phyloP scores from a whole-genome alignment of 2,797 vertebrate species.

The Anas bahamensis region DNA sequence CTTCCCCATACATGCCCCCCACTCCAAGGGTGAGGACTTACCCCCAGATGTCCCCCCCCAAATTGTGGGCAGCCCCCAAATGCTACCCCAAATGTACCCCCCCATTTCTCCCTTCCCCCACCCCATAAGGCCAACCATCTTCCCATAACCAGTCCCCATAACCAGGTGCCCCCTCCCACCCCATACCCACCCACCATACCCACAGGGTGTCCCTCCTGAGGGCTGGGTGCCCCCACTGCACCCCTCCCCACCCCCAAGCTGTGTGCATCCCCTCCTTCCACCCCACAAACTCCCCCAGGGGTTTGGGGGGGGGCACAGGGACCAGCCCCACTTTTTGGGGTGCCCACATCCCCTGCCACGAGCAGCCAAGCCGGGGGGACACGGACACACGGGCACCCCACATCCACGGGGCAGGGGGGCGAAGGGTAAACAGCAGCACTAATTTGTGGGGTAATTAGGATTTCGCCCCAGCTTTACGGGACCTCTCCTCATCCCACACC shows the following conservation, averaged over 20 bases:
- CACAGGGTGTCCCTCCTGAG: not conserved
- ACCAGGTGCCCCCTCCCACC: not conserved
- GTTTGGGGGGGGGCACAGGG: not conserved
- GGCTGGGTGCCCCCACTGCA: accelerated
- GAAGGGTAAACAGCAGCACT: not conserved
- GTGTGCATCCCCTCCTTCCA: not conserved
- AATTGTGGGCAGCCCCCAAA: no score
- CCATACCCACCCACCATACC: not conserved
- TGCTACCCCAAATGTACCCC: no score
- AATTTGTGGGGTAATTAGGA: not conserved
- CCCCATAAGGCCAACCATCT: no score
- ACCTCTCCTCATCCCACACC: not conserved
- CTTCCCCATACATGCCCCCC: no score
- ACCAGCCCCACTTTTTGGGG: not conserved
- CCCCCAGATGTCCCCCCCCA: no score
- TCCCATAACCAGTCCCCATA: no score
- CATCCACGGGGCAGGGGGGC: not conserved
- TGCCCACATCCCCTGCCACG: not conserved
- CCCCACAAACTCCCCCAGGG: not conserved
- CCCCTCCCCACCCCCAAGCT: not conserved
- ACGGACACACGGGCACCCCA: not conserved
- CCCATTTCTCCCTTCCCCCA: no score
- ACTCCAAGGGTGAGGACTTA: no score
- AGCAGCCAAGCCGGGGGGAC: not conserved
- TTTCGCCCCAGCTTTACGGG: not conserved